Conservation (phyloP, 1,140 invertebrate species). For the Drosophila navojoa region DNA sequence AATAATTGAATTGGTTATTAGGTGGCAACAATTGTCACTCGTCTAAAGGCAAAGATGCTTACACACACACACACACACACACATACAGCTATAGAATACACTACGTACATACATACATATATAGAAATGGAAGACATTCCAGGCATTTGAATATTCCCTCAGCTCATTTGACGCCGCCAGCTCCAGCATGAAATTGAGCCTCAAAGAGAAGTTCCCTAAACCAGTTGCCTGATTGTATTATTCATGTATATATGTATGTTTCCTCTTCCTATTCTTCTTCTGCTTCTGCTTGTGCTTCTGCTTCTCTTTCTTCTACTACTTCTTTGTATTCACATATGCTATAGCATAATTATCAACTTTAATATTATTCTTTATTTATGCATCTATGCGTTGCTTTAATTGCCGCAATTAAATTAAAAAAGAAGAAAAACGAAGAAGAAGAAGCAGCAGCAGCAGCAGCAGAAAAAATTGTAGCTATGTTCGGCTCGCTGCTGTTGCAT, state of each 20-base stretch:
- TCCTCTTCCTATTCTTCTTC: neutral
- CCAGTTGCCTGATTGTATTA: no score
- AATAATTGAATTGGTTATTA: conserved; percentile 30
- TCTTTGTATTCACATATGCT: neutral
- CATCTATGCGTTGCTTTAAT: conserved; percentile 8
- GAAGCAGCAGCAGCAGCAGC: neutral
- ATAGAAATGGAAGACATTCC: no score
- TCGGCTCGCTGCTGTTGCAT: neutral
- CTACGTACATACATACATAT: no score
- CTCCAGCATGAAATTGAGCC: no score
- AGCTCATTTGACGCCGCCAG: no score
- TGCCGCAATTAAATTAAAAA: conserved; percentile 7
- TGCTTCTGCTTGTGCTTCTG: neutral
- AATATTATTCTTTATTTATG: conserved; percentile 8
- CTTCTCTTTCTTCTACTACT: neutral
- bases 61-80: no score
- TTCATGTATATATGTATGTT: no score
- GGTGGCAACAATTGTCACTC: conserved; percentile 16
- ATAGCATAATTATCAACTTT: neutral
- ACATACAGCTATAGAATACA: no score
- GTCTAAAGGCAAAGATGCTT: neutral
- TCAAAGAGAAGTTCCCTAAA: no score
- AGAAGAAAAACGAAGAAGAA: neutral
- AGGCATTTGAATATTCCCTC: neutral
- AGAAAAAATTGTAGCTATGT: neutral